Evolutionary conservation across 2,797 vertebrate species (phyloP).

Genomic region (Microtus californicus): DNA sequence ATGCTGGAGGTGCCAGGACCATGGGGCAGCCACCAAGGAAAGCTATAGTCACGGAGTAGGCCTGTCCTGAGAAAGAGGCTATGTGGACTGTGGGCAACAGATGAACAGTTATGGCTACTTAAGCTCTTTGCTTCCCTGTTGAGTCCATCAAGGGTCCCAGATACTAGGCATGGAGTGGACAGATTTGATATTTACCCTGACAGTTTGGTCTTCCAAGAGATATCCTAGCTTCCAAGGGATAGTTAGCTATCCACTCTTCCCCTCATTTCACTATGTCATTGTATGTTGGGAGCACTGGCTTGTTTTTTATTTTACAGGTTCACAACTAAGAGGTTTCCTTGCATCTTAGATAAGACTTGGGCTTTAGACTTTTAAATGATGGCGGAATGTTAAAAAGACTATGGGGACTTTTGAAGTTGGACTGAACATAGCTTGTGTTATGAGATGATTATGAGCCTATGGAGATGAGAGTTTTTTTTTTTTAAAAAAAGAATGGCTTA

Average conservation of each 20-base stretch:
- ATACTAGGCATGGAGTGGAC: neutral
- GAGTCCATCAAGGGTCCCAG: neutral
- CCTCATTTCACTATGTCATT: no score
- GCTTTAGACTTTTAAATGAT: neutral
- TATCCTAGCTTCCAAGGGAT: no score
- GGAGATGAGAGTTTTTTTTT: neutral
- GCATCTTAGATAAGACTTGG: neutral
- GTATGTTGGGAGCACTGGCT: neutral
- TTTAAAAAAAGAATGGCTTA: neutral
- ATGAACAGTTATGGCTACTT: neutral
- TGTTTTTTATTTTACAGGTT: neutral
- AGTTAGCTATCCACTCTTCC: neutral
- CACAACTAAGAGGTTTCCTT: neutral
- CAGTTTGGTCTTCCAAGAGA: neutral
- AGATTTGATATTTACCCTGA: neutral
- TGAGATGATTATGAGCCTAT: neutral
- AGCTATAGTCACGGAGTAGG: neutral
- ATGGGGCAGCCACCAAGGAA: neutral
- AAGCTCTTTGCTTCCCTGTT: neutral
- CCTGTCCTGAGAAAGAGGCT: neutral
- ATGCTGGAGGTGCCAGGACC: neutral
- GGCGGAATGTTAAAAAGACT: neutral
- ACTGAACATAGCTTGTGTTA: no score
- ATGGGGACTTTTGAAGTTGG: neutral
- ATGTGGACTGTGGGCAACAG: neutral